These are phyloP conservation scores for Chaetura pelagica DNA, from an alignment of 2,113 vertebrate species.

Conservation along the genomic window DNA sequence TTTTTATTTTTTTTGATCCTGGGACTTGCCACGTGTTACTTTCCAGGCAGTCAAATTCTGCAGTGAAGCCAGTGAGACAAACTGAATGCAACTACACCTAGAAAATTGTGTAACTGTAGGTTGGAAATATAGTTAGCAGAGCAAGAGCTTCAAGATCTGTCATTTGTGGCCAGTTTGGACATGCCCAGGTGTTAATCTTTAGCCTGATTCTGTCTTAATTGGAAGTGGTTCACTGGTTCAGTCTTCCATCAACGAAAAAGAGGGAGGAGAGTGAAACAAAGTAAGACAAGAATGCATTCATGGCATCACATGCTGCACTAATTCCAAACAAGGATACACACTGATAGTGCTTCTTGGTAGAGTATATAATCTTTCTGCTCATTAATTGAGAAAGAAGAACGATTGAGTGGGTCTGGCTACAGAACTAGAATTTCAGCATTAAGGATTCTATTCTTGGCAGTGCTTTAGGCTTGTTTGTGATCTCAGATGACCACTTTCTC, in stretches of 20 bases:
- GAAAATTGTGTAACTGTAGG: background rate
- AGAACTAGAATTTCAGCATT: conserved; percentile 39
- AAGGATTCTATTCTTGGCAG: conserved; percentile 27
- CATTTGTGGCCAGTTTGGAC: background rate
- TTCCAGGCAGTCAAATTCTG: background rate
- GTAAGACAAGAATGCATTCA: background rate
- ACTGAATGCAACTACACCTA: background rate
- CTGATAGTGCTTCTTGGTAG: background rate
- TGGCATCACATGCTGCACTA: background rate
- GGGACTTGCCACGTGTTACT: background rate
- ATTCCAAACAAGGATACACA: background rate
- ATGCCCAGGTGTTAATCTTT: background rate
- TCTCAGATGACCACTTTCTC: conserved; percentile 33
- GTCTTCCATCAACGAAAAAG: background rate
- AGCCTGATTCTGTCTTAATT: background rate
- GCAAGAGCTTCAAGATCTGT: background rate
- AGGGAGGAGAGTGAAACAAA: background rate
- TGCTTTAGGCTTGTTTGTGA: background rate
- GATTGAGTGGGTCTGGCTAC: background rate
- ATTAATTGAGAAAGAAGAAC: background rate
- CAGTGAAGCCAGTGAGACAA: background rate
- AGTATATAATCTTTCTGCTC: background rate
- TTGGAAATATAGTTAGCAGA: background rate
- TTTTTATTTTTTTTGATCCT: background rate
- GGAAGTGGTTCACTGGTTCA: background rate